These are phyloP conservation scores for Nymphicus hollandicus DNA, from an alignment of 2,113 vertebrate species.

Conservation along the genomic window DNA sequence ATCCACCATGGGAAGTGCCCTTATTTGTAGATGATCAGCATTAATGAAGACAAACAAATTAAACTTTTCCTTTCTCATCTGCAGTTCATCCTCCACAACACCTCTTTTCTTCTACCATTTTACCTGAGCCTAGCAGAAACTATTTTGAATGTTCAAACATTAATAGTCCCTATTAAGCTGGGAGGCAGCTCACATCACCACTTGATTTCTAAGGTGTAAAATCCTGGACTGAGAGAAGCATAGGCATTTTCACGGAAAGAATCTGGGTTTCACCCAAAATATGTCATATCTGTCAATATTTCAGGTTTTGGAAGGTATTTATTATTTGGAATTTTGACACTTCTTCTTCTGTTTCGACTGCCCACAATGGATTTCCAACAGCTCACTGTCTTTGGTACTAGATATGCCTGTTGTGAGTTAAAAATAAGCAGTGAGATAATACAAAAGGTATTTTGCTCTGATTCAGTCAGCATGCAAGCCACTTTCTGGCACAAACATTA, in stretches of 20 bases:
- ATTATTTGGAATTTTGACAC: neutral
- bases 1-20: neutral
- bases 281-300: neutral
- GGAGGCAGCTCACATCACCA: neutral
- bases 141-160: neutral
- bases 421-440: neutral
- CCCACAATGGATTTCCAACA: neutral
- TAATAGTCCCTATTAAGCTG: neutral
- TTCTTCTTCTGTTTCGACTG: neutral
- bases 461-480: neutral
- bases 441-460: neutral
- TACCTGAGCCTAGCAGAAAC: neutral
- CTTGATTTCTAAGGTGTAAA: neutral
- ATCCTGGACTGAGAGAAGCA: neutral
- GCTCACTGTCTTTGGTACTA: neutral
- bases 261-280: neutral
- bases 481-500: neutral
- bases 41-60: neutral
- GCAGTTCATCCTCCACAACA: neutral
- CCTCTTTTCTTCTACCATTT: neutral
- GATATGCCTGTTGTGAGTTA: neutral
- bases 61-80: neutral
- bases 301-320: neutral
- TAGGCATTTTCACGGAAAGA: neutral
- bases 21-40: neutral